Conservation (phyloP, 2,113 vertebrate genomes). For the Barbus barbus region DNA sequence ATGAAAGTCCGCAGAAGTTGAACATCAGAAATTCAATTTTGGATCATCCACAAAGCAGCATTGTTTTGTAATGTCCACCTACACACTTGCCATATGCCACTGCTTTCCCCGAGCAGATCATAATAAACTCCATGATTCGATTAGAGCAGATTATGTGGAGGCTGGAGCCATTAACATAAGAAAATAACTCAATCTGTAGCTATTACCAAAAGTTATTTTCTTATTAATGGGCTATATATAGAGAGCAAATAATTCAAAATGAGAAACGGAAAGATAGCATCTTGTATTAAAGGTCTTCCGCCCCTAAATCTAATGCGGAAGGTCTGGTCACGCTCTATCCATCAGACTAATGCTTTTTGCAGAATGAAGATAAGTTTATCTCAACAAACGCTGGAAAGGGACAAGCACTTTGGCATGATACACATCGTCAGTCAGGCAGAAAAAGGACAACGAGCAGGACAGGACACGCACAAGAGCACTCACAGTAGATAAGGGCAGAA, state of each 20-base stretch:
- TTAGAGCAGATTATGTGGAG: slow-evolving; percentile 15
- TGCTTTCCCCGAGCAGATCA: background rate
- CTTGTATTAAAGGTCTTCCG: slow-evolving; percentile 13
- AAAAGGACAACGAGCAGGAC: slow-evolving; percentile 9
- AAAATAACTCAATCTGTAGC: background rate
- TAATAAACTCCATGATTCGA: slow-evolving; percentile 1
- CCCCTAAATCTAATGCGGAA: background rate
- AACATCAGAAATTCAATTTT: slow-evolving; percentile 56
- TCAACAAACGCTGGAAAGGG: slow-evolving; percentile 3
- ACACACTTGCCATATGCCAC: background rate
- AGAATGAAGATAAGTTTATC: slow-evolving; percentile 26
- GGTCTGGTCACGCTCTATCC: background rate
- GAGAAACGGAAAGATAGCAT: background rate
- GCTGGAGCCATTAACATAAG: background rate
- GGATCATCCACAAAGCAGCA: slow-evolving; percentile 8
- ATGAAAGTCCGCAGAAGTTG: slow-evolving; percentile 46
- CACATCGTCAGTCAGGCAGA: slow-evolving; percentile 10
- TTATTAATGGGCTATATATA: slow-evolving; percentile 22
- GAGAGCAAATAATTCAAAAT: background rate
- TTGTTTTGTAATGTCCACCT: background rate
- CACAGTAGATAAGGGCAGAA: slow-evolving; percentile 8
- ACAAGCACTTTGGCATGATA: slow-evolving; percentile 3
- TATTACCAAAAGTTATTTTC: slow-evolving; percentile 19
- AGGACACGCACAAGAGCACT: slow-evolving; percentile 28
- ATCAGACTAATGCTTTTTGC: slow-evolving; percentile 14